These are phyloP conservation scores for Akabosia matsudoensis DNA, from an alignment of 1,140 invertebrate genomes.

Conservation along the genomic window DNA sequence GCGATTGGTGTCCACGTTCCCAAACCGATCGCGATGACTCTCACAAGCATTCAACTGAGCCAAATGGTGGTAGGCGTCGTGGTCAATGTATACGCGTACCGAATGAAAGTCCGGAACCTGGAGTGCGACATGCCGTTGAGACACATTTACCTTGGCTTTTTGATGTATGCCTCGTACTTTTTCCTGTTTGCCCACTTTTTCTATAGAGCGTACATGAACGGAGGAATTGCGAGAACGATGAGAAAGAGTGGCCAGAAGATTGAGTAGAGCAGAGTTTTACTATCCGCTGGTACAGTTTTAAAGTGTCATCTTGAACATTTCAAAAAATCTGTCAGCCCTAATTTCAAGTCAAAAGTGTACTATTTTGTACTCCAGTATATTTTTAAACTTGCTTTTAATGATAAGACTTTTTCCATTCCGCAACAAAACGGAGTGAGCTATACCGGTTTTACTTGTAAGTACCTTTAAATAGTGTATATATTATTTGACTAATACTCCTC, in stretches of 20 bases:
- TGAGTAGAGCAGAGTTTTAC: conserved; percentile 9
- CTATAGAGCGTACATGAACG: conserved; percentile 73
- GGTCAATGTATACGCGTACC: conserved; percentile 83
- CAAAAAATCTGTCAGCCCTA: no score
- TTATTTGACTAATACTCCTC: no score
- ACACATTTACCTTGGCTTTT: conserved; percentile 82
- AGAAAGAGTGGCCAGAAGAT: neutral
- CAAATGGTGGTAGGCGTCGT: conserved; percentile 93
- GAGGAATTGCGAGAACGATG: conserved; percentile 16
- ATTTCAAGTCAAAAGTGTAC: no score
- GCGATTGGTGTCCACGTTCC: conserved; percentile 84
- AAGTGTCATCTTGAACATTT: neutral
- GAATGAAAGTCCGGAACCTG: conserved; percentile 58
- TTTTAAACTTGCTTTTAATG: no score
- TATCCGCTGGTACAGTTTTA: no score
- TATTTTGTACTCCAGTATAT: no score
- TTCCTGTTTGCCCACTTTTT: conserved; percentile 86
- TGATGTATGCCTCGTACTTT: conserved; percentile 94
- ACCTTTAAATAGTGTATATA: no score
- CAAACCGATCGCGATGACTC: conserved; percentile 80
- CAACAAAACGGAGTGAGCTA: no score
- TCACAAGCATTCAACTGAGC: conserved; percentile 87
- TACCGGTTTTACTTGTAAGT: no score
- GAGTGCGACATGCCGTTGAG: conserved; percentile 80
- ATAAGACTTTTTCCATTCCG: no score